These are phyloP conservation scores for Sciaenops ocellatus DNA, from an alignment of 2,797 vertebrate species.

Conservation along the genomic window DNA sequence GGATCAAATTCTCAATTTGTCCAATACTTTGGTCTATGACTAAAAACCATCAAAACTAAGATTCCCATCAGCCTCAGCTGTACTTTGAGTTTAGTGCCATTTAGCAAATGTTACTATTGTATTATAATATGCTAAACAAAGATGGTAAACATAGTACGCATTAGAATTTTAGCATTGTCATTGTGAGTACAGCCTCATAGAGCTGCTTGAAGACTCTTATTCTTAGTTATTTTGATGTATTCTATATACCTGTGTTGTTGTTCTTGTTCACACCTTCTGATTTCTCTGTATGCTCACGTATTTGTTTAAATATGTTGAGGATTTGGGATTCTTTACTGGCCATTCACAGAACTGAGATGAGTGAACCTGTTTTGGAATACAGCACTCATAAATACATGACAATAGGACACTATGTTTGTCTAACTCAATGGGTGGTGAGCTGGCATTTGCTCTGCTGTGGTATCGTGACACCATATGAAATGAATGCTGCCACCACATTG, in stretches of 20 bases:
- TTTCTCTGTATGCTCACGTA: neutral
- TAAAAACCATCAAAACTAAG: neutral
- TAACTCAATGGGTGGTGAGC: slow-evolving; percentile 9
- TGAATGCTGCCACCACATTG: slow-evolving; percentile 17
- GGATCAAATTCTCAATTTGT: neutral
- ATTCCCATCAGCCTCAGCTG: neutral
- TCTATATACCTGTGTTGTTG: neutral
- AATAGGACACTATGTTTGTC: slow-evolving; percentile 13
- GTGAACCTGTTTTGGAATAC: neutral
- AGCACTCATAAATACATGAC: slow-evolving; percentile 5
- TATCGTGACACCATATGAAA: slow-evolving; percentile 28
- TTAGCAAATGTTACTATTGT: neutral
- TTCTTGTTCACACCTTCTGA: neutral
- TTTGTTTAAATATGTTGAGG: neutral
- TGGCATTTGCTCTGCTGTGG: slow-evolving; percentile 10
- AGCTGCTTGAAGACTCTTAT: neutral
- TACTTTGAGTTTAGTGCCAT: neutral
- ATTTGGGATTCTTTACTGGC: neutral
- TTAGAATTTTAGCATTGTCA: neutral
- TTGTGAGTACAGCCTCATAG: neutral
- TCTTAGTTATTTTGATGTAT: neutral
- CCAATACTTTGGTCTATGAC: neutral
- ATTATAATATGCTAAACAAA: neutral
- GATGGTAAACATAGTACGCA: neutral
- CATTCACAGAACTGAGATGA: slow-evolving; percentile 1